These are phyloP conservation scores for Pangasianodon hypophthalmus DNA, from an alignment of 2,113 vertebrate genomes.

Conservation along the genomic window DNA sequence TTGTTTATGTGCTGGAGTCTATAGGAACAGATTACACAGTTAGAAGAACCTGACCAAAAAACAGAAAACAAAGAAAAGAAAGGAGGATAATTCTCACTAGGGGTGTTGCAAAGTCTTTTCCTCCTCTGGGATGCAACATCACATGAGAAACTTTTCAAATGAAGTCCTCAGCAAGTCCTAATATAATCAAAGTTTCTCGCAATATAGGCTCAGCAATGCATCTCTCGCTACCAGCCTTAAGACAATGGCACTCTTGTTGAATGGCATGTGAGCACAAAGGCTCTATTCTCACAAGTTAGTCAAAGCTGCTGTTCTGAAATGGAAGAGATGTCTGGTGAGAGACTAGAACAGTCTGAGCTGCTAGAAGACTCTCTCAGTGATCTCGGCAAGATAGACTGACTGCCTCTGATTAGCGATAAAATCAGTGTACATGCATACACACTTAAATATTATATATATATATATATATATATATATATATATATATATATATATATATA, in stretches of 20 bases:
- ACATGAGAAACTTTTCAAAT: slow-evolving; percentile 69
- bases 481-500: background rate
- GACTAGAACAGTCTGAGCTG: slow-evolving; percentile 52
- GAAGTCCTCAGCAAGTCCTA: slow-evolving; percentile 68
- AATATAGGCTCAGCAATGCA: slow-evolving; percentile 71
- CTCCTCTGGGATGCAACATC: slow-evolving; percentile 28
- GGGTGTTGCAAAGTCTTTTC: slow-evolving; percentile 38
- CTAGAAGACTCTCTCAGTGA: slow-evolving; percentile 45
- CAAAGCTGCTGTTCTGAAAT: slow-evolving; percentile 75
- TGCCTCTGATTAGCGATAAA: background rate
- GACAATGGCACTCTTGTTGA: slow-evolving; percentile 79
- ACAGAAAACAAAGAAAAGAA: background rate
- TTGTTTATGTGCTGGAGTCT: background rate
- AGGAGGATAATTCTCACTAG: slow-evolving; percentile 40
- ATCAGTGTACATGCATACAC: background rate
- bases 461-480: background rate
- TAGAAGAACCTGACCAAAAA: background rate
- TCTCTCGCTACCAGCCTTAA: slow-evolving; percentile 66
- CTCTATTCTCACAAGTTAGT: slow-evolving; percentile 80
- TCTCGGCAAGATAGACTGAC: slow-evolving; percentile 17
- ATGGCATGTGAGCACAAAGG: slow-evolving; percentile 78
- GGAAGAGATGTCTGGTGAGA: slow-evolving; percentile 58
- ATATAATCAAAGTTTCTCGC: slow-evolving; percentile 70
- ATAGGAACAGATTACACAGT: background rate
- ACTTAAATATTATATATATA: too few relatives aligned